Evolutionary conservation across 2,888 invertebrate species (phyloP).

Genomic region (Aphrophora alni): DNA sequence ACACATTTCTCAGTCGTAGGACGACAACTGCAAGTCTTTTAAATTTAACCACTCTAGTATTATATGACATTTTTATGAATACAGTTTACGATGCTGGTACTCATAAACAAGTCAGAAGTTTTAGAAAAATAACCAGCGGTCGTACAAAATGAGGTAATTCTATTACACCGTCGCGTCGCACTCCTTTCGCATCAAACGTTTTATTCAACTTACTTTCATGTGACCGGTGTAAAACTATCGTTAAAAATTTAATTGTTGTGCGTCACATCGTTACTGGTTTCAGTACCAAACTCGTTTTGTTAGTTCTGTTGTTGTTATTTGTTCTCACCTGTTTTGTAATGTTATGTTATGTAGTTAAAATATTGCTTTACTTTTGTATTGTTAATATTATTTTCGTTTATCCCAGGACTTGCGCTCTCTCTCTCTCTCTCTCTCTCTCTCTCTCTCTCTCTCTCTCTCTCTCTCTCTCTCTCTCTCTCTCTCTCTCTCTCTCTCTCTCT

Average conservation of each 20-base stretch:
- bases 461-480: not conserved
- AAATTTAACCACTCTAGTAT: not conserved
- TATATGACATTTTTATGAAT: constrained; percentile 27
- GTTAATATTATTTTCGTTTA: too few species aligned
- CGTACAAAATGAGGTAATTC: not conserved
- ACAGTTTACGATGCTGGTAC: constrained; percentile 20
- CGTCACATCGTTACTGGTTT: too few species aligned
- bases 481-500: not conserved
- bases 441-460: not conserved
- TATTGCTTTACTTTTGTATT: too few species aligned
- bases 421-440: not conserved
- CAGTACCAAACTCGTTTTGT: too few species aligned
- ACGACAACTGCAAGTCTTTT: not conserved
- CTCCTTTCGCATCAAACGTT: too few species aligned
- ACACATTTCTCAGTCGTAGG: not conserved
- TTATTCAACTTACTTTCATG: too few species aligned
- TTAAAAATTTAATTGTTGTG: too few species aligned
- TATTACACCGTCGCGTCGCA: too few species aligned
- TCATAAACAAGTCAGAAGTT: constrained; percentile 25
- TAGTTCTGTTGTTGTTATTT: too few species aligned
- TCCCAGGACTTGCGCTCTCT: not conserved
- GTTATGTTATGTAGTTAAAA: too few species aligned
- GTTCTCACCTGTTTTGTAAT: too few species aligned
- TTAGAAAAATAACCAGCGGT: constrained; percentile 27
- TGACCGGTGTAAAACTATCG: too few species aligned